Conservation (phyloP, 1,140 invertebrate genomes). For the Micrasema minimum region DNA sequence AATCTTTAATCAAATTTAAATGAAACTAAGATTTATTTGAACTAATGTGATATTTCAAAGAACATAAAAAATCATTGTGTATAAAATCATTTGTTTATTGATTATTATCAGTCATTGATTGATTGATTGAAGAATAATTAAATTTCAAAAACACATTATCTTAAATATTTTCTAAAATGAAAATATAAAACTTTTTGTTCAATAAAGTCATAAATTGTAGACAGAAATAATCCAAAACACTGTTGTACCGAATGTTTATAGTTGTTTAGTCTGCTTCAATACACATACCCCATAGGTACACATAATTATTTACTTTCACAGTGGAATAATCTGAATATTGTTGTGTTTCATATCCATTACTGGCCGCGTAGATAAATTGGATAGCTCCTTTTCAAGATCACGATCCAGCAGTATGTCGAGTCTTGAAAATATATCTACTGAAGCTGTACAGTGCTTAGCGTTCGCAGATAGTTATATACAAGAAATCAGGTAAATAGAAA, state of each 20-base stretch:
- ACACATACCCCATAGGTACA: conserved; percentile 9
- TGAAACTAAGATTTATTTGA: no score
- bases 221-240: conserved; percentile 3
- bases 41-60: no score
- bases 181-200: no score
- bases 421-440: conserved; percentile 94
- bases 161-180: no score
- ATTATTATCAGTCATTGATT: no score
- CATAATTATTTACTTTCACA: conserved; percentile 31
- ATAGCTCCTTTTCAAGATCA: conserved; percentile 94
- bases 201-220: conserved; percentile 24
- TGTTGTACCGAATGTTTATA: conserved; percentile 18
- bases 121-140: no score
- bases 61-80: no score
- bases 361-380: conserved; percentile 92
- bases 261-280: conserved; percentile 25
- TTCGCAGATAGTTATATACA: conserved; percentile 96
- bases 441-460: conserved; percentile 94
- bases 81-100: no score
- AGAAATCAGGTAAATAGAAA: conserved; percentile 82
- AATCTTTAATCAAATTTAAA: no score
- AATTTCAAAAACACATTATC: no score
- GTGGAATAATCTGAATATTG: conserved; percentile 40
- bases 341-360: conserved; percentile 58
- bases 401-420: conserved; percentile 97